Base-by-base conservation (phyloP, 2,888 invertebrate species). In the Melinaea marsaeus region DNA sequence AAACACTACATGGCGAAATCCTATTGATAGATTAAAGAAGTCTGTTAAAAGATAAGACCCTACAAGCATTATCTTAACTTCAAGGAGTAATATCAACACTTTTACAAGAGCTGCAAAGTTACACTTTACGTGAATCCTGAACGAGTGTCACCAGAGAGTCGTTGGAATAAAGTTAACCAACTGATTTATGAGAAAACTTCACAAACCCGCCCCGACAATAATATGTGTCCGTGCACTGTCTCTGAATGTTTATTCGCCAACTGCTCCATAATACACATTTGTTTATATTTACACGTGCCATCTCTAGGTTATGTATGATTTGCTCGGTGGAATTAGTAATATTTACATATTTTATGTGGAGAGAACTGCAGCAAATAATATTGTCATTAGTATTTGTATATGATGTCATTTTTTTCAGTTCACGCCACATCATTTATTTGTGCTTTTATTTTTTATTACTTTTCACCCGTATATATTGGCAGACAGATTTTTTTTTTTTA, bases 161-260 rank as follows among this genome's bases (percentile, higher is more conserved):
- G 87, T 88, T 89, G 88, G 88, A 88, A 88, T 89, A 89, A 89
- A 90, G 87, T 89, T 89, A 86, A 83, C 75, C 78, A 75, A 78
- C 86, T 89, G 89, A 88, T 90, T 89, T 88, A 90, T 89, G 88
- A 83, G 79, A 72, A 86, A 90, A 89, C 83, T 88, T 88, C 77
- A 33, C 59, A 76, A 75, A 76, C 74, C 75, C 72, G 67, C 75
- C 78, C 79, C 73, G 71, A 75, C 81, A 79, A 84, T 86, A 80
- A 66, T 85, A 81, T 85, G 83, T 68, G 78, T 76, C 76, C 74
- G 74, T 81, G 80, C 84, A 83, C 85, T 86, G 83, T 83, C 77
- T 78, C 79, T 79, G 74, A 68, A 75, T 76, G 79, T 80, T 83
- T 84, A 81, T 82, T 79, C 74, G 74, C 77, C 74, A 77, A 79